Conservation (phyloP, 2,888 invertebrate species). For the Sylvicola cinctus region DNA sequence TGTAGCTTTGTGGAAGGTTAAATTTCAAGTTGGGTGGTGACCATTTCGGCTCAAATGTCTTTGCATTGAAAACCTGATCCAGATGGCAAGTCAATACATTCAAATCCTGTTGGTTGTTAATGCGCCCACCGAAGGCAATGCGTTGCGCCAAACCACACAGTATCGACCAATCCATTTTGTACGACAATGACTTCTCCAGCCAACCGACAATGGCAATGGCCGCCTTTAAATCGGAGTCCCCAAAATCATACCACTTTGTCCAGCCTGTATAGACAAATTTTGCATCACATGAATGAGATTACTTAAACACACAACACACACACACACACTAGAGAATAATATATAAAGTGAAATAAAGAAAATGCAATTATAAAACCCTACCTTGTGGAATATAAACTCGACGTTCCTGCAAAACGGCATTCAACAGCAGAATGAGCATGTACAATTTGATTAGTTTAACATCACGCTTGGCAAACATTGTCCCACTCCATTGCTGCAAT, state of each 20-base stretch:
- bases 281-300: background rate
- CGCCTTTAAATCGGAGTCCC: constrained; percentile 56
- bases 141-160: constrained; percentile 56
- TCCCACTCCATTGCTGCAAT: constrained; percentile 42
- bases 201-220: constrained; percentile 36
- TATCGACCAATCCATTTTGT: constrained; percentile 41
- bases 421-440: constrained; percentile 67
- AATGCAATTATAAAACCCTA: too few relatives aligned
- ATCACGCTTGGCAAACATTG: constrained; percentile 14
- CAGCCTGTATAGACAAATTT: constrained; percentile 49
- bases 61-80: constrained; percentile 33
- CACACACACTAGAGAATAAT: background rate
- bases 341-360: constrained; percentile 16
- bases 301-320: background rate
- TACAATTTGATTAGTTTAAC: constrained; percentile 35
- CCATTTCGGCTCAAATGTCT: constrained; percentile 36
- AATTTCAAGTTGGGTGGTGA: constrained; percentile 29
- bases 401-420: constrained; percentile 80
- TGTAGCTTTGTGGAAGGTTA: constrained; percentile 17
- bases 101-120: constrained; percentile 56
- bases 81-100: constrained; percentile 29
- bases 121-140: constrained; percentile 69
- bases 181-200: constrained; percentile 19
- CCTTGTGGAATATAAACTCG: constrained; percentile 71
- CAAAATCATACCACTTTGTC: constrained; percentile 79